Percentiles rank a stretch among this genome's conserved stretches.
phyloP scores from a whole-genome alignment of 2,888 invertebrate genomes.

The Zygothrica quintamaculata region DNA sequence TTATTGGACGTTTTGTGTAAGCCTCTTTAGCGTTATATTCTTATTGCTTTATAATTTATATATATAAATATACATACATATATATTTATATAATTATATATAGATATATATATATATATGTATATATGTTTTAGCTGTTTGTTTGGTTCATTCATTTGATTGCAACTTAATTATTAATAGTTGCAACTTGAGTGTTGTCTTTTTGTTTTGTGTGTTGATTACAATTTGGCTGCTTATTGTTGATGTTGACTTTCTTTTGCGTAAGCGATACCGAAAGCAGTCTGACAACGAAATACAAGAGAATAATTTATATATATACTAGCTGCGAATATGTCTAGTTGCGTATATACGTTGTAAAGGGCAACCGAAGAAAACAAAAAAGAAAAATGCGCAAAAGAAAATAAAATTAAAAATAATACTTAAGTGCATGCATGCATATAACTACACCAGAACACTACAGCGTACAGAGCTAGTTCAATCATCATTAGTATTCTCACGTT shows the following conservation, averaged over 20 bases:
- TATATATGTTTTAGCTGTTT: not conserved
- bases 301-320: conserved; percentile 50
- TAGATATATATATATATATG: too few relatives aligned
- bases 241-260: conserved; percentile 55
- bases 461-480: conserved; percentile 8
- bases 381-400: too few relatives aligned
- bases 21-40: conserved; percentile 1
- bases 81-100: too few relatives aligned
- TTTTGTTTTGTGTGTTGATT: conserved; percentile 37
- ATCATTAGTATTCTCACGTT: conserved; percentile 35
- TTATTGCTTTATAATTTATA: not conserved
- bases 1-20: conserved; percentile 8
- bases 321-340: conserved; percentile 3
- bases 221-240: conserved; percentile 34
- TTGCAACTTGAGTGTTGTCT: conserved; percentile 22
- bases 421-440: conserved; percentile 24
- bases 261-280: conserved; percentile 69
- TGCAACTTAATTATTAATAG: conserved; percentile 27
- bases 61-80: too few relatives aligned
- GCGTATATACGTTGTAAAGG: too few relatives aligned
- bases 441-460: not conserved
- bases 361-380: too few relatives aligned
- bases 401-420: not conserved
- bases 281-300: conserved; percentile 73
- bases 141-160: not conserved